Conservation (phyloP, 2,888 invertebrate species). For the Acronicta alni region DNA sequence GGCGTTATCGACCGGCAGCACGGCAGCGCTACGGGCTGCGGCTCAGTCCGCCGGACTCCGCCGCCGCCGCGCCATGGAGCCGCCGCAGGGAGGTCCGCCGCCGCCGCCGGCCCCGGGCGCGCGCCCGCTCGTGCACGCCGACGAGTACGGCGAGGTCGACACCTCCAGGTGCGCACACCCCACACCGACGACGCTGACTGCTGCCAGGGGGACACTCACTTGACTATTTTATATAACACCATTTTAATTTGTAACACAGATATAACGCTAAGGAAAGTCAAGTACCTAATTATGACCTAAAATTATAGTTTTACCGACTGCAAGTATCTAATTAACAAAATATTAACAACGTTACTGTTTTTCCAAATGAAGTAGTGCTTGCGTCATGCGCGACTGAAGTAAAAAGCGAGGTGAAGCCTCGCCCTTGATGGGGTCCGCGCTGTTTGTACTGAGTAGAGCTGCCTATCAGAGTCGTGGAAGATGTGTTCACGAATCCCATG, state of each 20-base stretch:
- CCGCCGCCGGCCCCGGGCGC: conserved; percentile 63
- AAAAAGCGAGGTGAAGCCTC: too few species aligned
- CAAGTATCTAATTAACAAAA: too few species aligned
- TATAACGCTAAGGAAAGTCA: too few species aligned
- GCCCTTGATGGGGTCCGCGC: too few species aligned
- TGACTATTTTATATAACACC: conserved; percentile 15
- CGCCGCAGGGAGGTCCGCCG: conserved; percentile 59
- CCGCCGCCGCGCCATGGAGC: conserved; percentile 70
- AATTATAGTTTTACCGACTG: too few species aligned
- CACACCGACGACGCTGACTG: neutral
- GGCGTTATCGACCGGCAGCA: neutral
- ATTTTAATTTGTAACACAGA: neutral
- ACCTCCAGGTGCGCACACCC: conserved; percentile 90
- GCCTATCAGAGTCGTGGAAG: too few species aligned
- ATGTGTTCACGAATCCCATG: too few species aligned
- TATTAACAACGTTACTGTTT: too few species aligned
- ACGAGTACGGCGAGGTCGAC: conserved; percentile 96
- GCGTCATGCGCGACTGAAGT: too few species aligned
- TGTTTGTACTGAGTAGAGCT: too few species aligned
- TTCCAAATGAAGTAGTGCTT: too few species aligned
- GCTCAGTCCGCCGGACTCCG: conserved; percentile 55
- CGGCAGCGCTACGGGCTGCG: conserved; percentile 33
- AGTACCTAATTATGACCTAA: too few species aligned
- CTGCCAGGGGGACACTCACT: neutral
- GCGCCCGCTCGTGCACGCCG: conserved; percentile 94